These are phyloP conservation scores for Scotopteryx bipunctaria DNA, from an alignment of 2,888 invertebrate species.

Conservation along the genomic window DNA sequence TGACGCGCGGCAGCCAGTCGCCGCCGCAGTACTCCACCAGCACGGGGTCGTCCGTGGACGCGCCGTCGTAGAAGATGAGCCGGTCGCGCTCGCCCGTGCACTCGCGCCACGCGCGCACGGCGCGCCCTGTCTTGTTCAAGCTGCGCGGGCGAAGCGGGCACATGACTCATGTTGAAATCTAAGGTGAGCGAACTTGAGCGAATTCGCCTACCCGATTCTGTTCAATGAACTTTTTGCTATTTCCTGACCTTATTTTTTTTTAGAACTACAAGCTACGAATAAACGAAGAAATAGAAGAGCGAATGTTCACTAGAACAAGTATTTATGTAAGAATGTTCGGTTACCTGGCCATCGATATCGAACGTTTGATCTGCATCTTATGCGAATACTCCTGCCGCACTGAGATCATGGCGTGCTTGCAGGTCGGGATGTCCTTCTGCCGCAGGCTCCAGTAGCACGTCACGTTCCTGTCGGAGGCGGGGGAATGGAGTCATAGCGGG, in stretches of 20 bases:
- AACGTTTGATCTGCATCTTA: constrained; percentile 88
- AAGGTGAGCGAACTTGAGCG: too few species aligned
- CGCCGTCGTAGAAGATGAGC: constrained; percentile 93
- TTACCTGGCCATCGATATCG: constrained; percentile 85
- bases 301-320: too few species aligned
- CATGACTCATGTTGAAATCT: too few species aligned
- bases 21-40: constrained; percentile 95
- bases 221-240: too few species aligned
- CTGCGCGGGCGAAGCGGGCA: constrained; percentile 42
- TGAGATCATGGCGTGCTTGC: constrained; percentile 95
- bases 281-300: neutral
- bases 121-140: constrained; percentile 88
- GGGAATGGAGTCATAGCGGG: neutral
- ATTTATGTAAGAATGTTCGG: too few species aligned
- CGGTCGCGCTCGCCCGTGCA: constrained; percentile 93
- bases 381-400: constrained; percentile 90
- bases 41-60: constrained; percentile 91
- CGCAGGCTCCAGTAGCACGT: constrained; percentile 95
- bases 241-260: too few species aligned
- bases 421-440: constrained; percentile 93
- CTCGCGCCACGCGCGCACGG: constrained; percentile 91
- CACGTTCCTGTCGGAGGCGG: constrained; percentile 88
- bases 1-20: constrained; percentile 91
- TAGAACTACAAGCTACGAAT: too few species aligned
- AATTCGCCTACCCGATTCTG: too few species aligned